Base-by-base conservation (phyloP, 2,797 vertebrate genomes). In the Melanotaenia parkinsoni region DNA sequence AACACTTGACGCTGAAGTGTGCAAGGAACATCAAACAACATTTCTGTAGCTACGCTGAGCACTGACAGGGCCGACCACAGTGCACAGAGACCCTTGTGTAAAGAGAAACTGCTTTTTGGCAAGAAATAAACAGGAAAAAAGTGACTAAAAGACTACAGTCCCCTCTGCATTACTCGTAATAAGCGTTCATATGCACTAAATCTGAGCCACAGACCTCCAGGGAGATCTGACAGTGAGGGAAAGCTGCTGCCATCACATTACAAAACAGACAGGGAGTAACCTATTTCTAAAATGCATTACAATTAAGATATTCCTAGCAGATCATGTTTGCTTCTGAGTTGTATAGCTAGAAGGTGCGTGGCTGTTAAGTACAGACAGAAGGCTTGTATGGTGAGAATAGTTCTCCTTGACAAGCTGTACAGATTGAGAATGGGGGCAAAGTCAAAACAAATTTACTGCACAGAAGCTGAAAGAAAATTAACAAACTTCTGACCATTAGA, bases 1-100 rank as follows among this genome's bases (percentile, higher is more conserved):
- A 76, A 81, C 78, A 85, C 85, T 87, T 77, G 70, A 89, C 81
- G 89, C 76, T 83, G 86, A 86, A 76, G 80, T 82, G 83, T 73
- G 84, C 71, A 64, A 70, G 43, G 43, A 92, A 94, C 90, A 91
- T 93, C 90, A 94, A 94, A 93, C 77, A 47, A 71, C 70, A 83
- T 88, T 80, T 91, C 77, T 82, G 79, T 77, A 84, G 76, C 70
- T 62, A 68, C n/a, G 47, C 26, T 66, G 78, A 84, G 81, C 73
- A 81, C 81, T 85, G 88, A 81, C 78, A 87, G 80, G 88, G 79
- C 67, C 79, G 72, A 86, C 87, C 86, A 83, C 63, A 65, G 72
- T 61, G 88, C 84, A 74, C 81, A 80, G 83, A 87, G 85, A 89
- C 79, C 83, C 76, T 45, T 58, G 81, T 77, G 76, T 83, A 64